Base-by-base conservation (phyloP, 2,113 vertebrate genomes). In the Atractosteus spatula region DNA sequence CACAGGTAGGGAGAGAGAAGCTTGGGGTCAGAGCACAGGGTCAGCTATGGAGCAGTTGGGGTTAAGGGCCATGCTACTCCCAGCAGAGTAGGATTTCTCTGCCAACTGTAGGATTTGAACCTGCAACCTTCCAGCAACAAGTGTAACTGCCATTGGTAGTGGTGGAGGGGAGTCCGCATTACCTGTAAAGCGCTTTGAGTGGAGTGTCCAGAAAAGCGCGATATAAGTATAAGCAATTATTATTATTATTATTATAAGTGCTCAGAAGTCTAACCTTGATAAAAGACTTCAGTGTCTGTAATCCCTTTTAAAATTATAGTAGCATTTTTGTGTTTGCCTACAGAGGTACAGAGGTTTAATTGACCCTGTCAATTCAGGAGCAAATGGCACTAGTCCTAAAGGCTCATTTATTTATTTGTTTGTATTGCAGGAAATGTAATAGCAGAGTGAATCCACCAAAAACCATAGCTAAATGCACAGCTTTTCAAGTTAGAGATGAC, bases 271-370 rank as follows among this genome's bases (percentile, higher is more conserved):
- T 51, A 51, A 1, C 47, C 16, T 61, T 62, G 56, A 62, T 70
- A 7, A 59, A 72, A 73, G 47, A 57, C 29, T 45, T 17, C 41
- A 55, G 17, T 62, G 61, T 14, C 41, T n/a, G 62, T 65, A 55
- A 65, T 56, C 55, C 65, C 42, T 13, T 55, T 43, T 45, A 47
- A 45, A 65, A 72, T 72, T 65, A 47, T 16, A 12, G 51, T n/a
- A 64, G 17, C 55, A 65, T 72, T 65, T 65, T 63, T 65, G 45
- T 71, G 47, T 71, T 71, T 71, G 64, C 54, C 13, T 65, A 47
- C 29, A n/a, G 47, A 55, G 51, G 14, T 13, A 63, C 62, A n/a
- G 29, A 29, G 7, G 17, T 14, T 4, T 29, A 64, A 16, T 45
- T 65, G 51, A 65, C 62, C 29, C 47, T 51, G 42, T 65, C 54